Evolutionary conservation across 1,140 invertebrate species (phyloP).

Genomic region (Calycopis cecrops): DNA sequence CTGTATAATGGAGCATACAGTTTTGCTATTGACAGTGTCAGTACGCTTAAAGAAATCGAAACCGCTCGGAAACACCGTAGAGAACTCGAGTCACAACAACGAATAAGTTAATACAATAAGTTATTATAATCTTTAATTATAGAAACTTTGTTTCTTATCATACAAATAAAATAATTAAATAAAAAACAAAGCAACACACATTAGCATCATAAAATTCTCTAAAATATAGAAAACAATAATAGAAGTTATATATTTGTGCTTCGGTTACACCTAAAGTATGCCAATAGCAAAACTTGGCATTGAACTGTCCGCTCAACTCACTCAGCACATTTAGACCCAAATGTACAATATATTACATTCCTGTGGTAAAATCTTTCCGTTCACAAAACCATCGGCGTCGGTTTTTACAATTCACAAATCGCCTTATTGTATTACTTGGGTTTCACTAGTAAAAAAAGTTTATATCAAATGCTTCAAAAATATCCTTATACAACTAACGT

Average conservation of each 20-base stretch:
- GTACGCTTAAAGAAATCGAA: conserved; percentile 40
- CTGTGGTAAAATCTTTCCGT: conserved; percentile 65
- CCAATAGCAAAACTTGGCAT: conserved; percentile 72
- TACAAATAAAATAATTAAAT: conserved; percentile 63
- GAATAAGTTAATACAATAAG: conserved; percentile 70
- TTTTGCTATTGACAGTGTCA: conserved; percentile 71
- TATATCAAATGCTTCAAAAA: conserved; percentile 75
- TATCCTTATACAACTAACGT: conserved; percentile 73
- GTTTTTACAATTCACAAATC: conserved; percentile 66
- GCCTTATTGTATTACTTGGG: conserved; percentile 54
- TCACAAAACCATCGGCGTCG: conserved; percentile 61
- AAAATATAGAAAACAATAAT: conserved; percentile 64
- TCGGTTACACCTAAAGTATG: conserved; percentile 38
- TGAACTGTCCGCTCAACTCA: conserved; percentile 67
- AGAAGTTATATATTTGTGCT: conserved; percentile 51
- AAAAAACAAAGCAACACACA: conserved; percentile 71
- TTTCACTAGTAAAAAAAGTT: conserved; percentile 73
- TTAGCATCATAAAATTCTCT: conserved; percentile 52
- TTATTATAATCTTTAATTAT: conserved; percentile 52
- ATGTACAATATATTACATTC: conserved; percentile 75
- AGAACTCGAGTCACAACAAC: conserved; percentile 66
- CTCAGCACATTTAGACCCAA: conserved; percentile 72
- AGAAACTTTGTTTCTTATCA: conserved; percentile 70
- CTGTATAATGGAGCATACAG: conserved; percentile 62
- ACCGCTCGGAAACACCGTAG: conserved; percentile 34